Evolutionary conservation across 2,113 vertebrate species (phyloP).

Genomic region (Apus apus): DNA sequence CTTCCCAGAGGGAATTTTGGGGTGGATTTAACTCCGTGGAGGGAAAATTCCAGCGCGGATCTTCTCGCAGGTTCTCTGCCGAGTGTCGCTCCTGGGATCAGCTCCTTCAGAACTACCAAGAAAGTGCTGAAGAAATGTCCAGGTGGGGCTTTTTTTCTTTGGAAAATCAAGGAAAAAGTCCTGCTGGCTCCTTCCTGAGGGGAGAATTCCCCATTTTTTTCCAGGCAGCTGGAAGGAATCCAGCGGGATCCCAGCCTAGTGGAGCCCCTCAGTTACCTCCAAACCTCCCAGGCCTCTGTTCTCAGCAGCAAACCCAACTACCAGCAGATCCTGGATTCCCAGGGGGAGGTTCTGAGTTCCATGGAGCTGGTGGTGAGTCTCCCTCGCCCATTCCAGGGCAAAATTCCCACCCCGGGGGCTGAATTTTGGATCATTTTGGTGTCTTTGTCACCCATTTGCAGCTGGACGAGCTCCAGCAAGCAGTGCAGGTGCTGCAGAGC

Average conservation of each 20-base stretch:
- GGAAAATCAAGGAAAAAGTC: too few relatives aligned
- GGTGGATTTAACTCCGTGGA: neutral
- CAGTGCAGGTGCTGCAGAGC: constrained; percentile 40
- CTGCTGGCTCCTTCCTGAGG: too few relatives aligned
- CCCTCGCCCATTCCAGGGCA: too few relatives aligned
- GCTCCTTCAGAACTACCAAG: constrained; percentile 11
- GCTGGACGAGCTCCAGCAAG: constrained; percentile 72
- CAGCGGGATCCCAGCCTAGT: too few relatives aligned
- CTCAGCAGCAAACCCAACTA: constrained; percentile 74
- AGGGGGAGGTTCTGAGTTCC: constrained; percentile 52
- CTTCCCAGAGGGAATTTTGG: neutral
- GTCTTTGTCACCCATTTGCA: too few relatives aligned
- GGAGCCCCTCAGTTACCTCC: neutral
- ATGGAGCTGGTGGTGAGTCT: constrained; percentile 72
- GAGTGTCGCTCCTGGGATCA: constrained; percentile 49
- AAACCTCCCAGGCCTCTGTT: constrained; percentile 63
- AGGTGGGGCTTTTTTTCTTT: neutral
- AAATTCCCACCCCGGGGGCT: too few relatives aligned
- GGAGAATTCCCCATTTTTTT: too few relatives aligned
- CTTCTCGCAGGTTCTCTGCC: neutral
- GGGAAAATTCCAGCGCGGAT: too few relatives aligned
- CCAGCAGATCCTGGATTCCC: constrained; percentile 52
- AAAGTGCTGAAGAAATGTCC: neutral
- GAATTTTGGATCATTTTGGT: too few relatives aligned
- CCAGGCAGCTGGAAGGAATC: constrained; percentile 31